Evolutionary conservation across 2,797 vertebrate genomes (phyloP).

Genomic region (Natrix natrix): DNA sequence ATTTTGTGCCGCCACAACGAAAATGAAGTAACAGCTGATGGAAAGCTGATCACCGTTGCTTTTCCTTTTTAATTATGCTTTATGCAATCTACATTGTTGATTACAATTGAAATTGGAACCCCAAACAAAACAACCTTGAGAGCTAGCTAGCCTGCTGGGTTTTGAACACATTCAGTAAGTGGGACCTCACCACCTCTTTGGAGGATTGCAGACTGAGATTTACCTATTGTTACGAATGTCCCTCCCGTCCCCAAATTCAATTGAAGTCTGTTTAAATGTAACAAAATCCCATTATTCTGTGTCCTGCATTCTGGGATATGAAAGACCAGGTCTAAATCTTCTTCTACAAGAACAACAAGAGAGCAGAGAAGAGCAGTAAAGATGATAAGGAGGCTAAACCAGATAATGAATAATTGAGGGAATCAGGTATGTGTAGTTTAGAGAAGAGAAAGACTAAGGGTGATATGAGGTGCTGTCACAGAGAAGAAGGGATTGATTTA

Average conservation of each 20-base stretch:
- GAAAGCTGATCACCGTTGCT: neutral
- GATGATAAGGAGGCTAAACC: too few relatives aligned
- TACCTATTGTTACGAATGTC: neutral
- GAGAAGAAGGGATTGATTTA: neutral
- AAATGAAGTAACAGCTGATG: neutral
- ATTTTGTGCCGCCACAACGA: neutral
- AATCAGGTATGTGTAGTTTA: neutral
- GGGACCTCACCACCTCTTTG: neutral
- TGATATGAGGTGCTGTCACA: neutral
- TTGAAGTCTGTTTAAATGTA: neutral
- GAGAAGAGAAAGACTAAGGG: neutral
- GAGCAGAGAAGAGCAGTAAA: too few relatives aligned
- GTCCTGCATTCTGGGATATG: neutral
- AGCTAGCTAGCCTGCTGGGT: neutral
- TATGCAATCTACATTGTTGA: neutral
- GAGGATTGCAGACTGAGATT: neutral
- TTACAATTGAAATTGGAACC: neutral
- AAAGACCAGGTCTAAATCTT: neutral
- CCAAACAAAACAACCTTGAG: neutral
- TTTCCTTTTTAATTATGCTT: neutral
- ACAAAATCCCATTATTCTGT: neutral
- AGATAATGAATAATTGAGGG: too few relatives aligned
- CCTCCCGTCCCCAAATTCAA: neutral
- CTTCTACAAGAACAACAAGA: neutral
- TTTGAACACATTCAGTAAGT: neutral